Conservation (phyloP, 2,888 invertebrate genomes). For the Invenusta paracnida region DNA sequence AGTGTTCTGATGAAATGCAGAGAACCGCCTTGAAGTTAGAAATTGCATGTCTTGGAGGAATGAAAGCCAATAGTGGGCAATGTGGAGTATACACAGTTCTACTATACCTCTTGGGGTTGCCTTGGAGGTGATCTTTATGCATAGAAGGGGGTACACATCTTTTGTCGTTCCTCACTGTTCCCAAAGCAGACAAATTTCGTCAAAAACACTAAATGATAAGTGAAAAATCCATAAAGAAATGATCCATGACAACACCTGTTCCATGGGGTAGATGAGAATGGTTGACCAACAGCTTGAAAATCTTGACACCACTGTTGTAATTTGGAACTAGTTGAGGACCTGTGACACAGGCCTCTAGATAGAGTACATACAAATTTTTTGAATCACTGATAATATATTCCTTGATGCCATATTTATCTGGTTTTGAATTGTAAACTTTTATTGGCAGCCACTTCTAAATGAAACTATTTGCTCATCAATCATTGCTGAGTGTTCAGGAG, state of each 20-base stretch:
- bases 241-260: conserved; percentile 6
- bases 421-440: background rate
- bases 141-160: conserved; percentile 7
- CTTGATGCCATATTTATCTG: background rate
- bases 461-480: conserved; percentile 22
- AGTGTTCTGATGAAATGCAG: conserved; percentile 23
- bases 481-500: background rate
- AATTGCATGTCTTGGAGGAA: conserved; percentile 12
- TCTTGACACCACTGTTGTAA: conserved; percentile 13
- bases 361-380: background rate
- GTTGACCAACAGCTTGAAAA: conserved; percentile 12
- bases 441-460: background rate
- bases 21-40: conserved; percentile 26
- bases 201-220: background rate
- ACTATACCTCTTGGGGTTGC: conserved; percentile 3
- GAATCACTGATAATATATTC: background rate
- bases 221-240: conserved; percentile 23
- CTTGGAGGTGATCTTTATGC: conserved; percentile 9
- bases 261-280: conserved; percentile 14
- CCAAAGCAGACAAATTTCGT: conserved; percentile 13
- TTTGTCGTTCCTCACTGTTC: conserved; percentile 1
- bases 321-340: conserved; percentile 23
- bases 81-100: conserved; percentile 19
- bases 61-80: conserved; percentile 7
- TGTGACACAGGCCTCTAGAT: conserved; percentile 12